Percentiles rank a stretch among this genome's conserved stretches.
phyloP scores from a whole-genome alignment of 2,888 invertebrate species.

The Nomada lathburiana region DNA sequence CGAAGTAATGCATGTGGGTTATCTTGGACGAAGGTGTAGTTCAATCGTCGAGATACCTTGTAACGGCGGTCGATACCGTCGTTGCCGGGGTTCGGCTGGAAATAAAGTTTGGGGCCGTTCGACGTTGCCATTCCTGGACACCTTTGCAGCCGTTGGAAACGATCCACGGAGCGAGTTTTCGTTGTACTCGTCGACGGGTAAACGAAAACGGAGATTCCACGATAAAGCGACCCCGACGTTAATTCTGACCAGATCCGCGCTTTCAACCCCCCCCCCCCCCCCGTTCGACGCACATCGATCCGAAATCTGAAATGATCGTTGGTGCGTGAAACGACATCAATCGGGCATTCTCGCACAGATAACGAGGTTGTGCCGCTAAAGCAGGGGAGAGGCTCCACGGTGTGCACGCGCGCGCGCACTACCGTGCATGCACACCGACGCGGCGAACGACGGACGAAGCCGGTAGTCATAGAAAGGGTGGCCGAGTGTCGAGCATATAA shows the following conservation, averaged over 20 bases:
- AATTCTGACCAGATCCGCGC: conserved; percentile 17
- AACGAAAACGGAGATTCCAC: not conserved
- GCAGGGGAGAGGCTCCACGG: conserved; percentile 9
- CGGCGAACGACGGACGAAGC: conserved; percentile 49
- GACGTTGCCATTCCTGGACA: too few species aligned
- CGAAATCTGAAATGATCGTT: conserved; percentile 39
- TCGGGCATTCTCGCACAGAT: conserved; percentile 53
- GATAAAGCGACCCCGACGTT: not conserved
- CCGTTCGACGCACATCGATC: conserved; percentile 21
- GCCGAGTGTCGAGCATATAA: conserved; percentile 52
- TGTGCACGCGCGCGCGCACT: not conserved
- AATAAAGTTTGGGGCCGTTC: too few species aligned
- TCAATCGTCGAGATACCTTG: not conserved
- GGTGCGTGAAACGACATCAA: conserved; percentile 54
- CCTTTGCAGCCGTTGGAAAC: not conserved
- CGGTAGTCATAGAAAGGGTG: conserved; percentile 53
- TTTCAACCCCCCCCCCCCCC: too few species aligned
- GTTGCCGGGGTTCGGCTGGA: too few species aligned
- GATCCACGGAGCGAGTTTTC: not conserved
- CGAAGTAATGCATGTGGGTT: not conserved
- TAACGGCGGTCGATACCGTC: too few species aligned
- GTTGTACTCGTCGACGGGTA: too few species aligned
- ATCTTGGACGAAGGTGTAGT: not conserved
- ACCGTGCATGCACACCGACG: not conserved
- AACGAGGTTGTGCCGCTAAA: conserved; percentile 44